These are phyloP conservation scores for Conops quadrifasciatus DNA, from an alignment of 2,888 invertebrate genomes.

Conservation along the genomic window DNA sequence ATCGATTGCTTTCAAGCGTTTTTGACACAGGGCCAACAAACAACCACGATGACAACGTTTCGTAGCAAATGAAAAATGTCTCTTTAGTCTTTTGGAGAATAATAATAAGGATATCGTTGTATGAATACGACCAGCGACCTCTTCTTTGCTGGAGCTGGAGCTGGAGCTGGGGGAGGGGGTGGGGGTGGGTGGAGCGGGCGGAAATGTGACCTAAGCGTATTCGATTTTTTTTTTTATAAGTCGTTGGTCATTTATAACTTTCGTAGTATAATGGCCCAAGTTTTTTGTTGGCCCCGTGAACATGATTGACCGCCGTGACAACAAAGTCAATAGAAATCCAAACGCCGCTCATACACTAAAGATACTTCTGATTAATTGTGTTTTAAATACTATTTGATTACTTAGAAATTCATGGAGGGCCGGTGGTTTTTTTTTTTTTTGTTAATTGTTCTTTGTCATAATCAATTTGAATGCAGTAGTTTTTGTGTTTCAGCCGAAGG, in stretches of 20 bases:
- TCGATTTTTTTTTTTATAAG: too few relatives aligned
- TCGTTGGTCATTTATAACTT: not conserved
- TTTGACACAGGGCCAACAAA: slow-evolving; percentile 32
- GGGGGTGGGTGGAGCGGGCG: too few relatives aligned
- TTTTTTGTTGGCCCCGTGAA: too few relatives aligned
- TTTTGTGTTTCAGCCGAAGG: too few relatives aligned
- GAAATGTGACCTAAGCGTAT: too few relatives aligned
- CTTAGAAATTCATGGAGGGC: slow-evolving; percentile 3
- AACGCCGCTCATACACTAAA: not conserved
- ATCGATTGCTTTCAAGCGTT: slow-evolving; percentile 56
- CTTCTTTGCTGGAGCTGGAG: not conserved
- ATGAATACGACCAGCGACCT: too few relatives aligned
- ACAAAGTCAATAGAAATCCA: not conserved
- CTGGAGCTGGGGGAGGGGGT: not conserved
- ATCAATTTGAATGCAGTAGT: too few relatives aligned
- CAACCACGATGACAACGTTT: slow-evolving; percentile 3
- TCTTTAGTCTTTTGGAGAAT: not conserved
- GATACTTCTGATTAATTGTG: slow-evolving; percentile 19
- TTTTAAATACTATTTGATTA: slow-evolving; percentile 23
- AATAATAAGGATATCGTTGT: too few relatives aligned
- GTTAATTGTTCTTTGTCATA: too few relatives aligned
- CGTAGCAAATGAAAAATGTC: slow-evolving; percentile 29
- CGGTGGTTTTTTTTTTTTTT: too few relatives aligned
- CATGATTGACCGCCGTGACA: not conserved
- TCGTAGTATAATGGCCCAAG: too few relatives aligned